Conservation (phyloP, 2,888 invertebrate species). For the Auanema freiburgensis region DNA sequence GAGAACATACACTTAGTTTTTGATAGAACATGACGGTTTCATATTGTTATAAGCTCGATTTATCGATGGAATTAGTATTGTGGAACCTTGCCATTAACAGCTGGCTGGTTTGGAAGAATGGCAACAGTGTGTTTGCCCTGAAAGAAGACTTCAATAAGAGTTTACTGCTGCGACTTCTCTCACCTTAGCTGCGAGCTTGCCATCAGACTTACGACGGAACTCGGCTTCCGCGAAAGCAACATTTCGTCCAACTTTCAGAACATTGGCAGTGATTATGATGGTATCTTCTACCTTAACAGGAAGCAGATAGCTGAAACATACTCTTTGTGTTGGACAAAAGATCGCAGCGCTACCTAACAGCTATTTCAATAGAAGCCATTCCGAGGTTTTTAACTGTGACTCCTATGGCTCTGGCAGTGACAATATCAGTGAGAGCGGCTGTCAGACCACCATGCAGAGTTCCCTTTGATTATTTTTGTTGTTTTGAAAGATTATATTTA, state of each 20-base stretch:
- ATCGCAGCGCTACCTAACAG: conserved; percentile 44
- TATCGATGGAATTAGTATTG: neutral
- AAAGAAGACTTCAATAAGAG: conserved; percentile 1
- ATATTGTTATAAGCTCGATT: no score
- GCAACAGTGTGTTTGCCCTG: conserved; percentile 45
- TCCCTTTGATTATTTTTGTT: conserved; percentile 30
- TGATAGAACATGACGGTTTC: no score
- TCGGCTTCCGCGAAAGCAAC: conserved; percentile 59
- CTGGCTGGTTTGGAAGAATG: conserved; percentile 33
- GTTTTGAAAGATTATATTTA: neutral
- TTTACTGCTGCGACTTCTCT: neutral
- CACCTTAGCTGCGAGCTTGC: conserved; percentile 53
- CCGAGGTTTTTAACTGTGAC: conserved; percentile 45
- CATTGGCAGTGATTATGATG: conserved; percentile 50
- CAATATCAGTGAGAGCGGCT: conserved; percentile 56
- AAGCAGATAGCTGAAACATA: conserved; percentile 53
- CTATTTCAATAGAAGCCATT: conserved; percentile 55
- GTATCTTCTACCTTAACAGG: conserved; percentile 57
- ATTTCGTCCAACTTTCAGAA: conserved; percentile 56
- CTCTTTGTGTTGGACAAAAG: neutral
- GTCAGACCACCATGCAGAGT: conserved; percentile 59
- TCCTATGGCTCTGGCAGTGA: conserved; percentile 54
- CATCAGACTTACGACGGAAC: conserved; percentile 55
- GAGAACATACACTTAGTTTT: no score
- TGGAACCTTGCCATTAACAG: conserved; percentile 23